phyloP scores from a whole-genome alignment of 2,113 vertebrate species.

The Turdus rufiventris region DNA sequence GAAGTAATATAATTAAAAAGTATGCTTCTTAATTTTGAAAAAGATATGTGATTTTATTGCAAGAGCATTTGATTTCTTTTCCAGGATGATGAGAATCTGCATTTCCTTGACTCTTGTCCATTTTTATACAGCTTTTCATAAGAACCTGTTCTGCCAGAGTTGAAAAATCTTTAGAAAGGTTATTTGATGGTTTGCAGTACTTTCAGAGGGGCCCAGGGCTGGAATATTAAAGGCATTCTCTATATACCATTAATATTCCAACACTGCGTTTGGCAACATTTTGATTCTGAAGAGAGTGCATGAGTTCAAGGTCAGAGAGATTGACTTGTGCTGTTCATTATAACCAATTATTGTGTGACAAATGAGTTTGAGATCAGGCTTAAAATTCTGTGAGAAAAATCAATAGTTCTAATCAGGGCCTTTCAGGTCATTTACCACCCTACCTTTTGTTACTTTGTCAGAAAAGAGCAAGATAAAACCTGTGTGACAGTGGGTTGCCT shows the following conservation, averaged over 20 bases:
- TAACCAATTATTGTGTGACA: constrained; percentile 84
- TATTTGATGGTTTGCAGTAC: constrained; percentile 40
- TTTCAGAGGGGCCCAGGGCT: constrained; percentile 38
- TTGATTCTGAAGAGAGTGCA: constrained; percentile 76
- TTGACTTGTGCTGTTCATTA: constrained; percentile 82
- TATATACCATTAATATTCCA: constrained; percentile 77
- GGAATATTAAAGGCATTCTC: constrained; percentile 66
- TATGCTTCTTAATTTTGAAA: not conserved
- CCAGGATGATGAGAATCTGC: not conserved
- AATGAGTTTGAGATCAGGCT: constrained; percentile 81
- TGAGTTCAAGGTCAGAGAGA: constrained; percentile 84
- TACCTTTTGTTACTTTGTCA: constrained; percentile 83
- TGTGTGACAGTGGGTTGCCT: constrained; percentile 65
- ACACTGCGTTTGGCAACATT: constrained; percentile 70
- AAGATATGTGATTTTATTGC: not conserved
- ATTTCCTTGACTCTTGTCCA: not conserved
- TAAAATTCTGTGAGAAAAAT: constrained; percentile 86
- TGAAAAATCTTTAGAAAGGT: constrained; percentile 37
- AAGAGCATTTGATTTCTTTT: not conserved
- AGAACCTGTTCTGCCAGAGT: not conserved
- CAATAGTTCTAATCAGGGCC: constrained; percentile 85
- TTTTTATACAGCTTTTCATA: not conserved
- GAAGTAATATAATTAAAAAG: not conserved
- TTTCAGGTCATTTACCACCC: constrained; percentile 78
- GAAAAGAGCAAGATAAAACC: constrained; percentile 79